These are phyloP conservation scores for Amiota communis DNA, from an alignment of 2,888 invertebrate species.

Conservation along the genomic window DNA sequence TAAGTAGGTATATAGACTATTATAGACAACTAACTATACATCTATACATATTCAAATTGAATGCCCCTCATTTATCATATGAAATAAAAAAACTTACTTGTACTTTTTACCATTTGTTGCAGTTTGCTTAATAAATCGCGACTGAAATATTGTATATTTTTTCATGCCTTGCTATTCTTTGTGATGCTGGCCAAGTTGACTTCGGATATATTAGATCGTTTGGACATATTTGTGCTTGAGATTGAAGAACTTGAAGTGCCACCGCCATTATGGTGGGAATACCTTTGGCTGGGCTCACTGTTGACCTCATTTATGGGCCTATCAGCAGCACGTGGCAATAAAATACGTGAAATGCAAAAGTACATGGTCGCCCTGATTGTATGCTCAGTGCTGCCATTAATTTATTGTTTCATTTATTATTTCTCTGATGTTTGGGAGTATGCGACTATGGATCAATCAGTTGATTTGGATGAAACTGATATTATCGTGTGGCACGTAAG, in stretches of 20 bases:
- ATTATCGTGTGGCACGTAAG: conserved; percentile 88
- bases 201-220: conserved; percentile 91
- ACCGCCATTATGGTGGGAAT: conserved; percentile 88
- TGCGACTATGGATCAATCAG: conserved; percentile 75
- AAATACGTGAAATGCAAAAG: conserved; percentile 82
- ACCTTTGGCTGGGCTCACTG: conserved; percentile 90
- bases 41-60: neutral
- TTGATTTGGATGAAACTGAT: conserved; percentile 79
- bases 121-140: conserved; percentile 97
- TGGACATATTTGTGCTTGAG: conserved; percentile 94
- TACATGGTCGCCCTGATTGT: conserved; percentile 86
- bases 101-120: conserved; percentile 54
- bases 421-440: conserved; percentile 89
- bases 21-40: too few species aligned
- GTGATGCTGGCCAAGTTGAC: conserved; percentile 93
- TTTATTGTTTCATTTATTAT: conserved; percentile 88
- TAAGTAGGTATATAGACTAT: neutral
- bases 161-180: conserved; percentile 92
- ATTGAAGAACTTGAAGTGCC: conserved; percentile 95
- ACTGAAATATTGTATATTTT: conserved; percentile 94
- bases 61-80: neutral
- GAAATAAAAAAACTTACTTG: neutral
- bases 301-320: conserved; percentile 88
- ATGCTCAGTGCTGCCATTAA: conserved; percentile 86
- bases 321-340: conserved; percentile 89